Conservation (phyloP, 2,113 vertebrate species). For the Rhizomys pruinosus region DNA sequence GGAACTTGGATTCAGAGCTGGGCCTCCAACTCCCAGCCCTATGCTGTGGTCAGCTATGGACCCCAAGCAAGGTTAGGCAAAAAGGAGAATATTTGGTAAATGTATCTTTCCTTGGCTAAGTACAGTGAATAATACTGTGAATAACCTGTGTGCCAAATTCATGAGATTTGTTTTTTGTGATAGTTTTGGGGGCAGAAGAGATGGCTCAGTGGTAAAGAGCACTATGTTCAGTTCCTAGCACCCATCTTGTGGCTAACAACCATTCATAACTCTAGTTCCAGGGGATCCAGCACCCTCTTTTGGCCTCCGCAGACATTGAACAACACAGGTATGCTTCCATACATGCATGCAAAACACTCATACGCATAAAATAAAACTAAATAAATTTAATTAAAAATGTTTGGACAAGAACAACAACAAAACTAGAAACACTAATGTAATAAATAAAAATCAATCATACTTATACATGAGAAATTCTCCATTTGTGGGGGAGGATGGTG, state of each 20-base stretch:
- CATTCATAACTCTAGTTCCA: no score
- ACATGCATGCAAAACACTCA: no score
- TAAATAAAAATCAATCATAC: background rate
- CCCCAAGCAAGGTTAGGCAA: background rate
- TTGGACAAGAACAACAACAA: background rate
- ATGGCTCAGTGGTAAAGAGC: no score
- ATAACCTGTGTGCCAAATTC: background rate
- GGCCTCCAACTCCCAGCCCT: background rate
- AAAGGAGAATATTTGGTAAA: background rate
- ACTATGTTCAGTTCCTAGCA: no score
- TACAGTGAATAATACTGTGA: background rate
- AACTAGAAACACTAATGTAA: background rate
- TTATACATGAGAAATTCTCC: background rate
- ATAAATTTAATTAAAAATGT: background rate
- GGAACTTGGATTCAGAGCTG: background rate
- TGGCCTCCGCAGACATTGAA: no score
- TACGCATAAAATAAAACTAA: no score
- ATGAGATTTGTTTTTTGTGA: conserved; percentile 11
- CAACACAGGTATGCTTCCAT: no score
- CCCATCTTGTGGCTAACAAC: no score
- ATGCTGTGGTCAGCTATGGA: background rate
- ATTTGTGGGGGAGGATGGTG: background rate
- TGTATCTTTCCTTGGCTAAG: background rate
- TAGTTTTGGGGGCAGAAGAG: no score
- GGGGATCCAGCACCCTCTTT: no score